Evolutionary conservation across 2,888 invertebrate species (phyloP).

Genomic region (Acrobasis consociella): DNA sequence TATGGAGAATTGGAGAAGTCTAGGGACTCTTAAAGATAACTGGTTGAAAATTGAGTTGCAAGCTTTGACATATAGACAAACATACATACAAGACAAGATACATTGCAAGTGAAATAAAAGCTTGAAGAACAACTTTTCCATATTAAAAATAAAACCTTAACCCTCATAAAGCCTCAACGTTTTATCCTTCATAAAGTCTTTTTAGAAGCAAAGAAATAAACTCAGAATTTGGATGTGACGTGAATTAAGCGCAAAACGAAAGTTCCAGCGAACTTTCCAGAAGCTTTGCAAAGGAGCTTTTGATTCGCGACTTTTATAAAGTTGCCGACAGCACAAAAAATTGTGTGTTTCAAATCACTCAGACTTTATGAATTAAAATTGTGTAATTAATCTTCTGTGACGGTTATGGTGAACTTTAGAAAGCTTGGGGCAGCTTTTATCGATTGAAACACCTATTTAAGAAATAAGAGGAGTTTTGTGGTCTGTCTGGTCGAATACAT

Average conservation of each 20-base stretch:
- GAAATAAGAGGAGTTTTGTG: neutral
- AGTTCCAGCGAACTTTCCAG: conserved; percentile 10
- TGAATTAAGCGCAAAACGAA: conserved; percentile 14
- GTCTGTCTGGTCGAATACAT: neutral
- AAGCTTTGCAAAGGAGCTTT: conserved; percentile 12
- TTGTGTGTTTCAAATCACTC: conserved; percentile 3
- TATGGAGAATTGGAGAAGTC: too few species aligned
- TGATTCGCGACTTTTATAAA: conserved; percentile 14
- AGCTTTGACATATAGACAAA: too few species aligned
- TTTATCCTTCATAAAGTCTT: neutral
- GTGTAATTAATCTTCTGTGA: conserved; percentile 15
- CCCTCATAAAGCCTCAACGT: neutral
- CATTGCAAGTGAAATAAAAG: too few species aligned
- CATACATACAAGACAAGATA: too few species aligned
- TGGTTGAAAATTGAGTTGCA: too few species aligned
- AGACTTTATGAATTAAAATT: conserved; percentile 7
- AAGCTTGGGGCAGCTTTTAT: neutral
- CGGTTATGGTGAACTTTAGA: neutral
- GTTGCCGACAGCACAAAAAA: conserved; percentile 3
- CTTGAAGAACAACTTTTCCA: too few species aligned
- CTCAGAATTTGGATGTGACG: conserved; percentile 14
- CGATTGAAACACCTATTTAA: neutral
- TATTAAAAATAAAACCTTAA: too few species aligned
- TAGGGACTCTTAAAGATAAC: too few species aligned
- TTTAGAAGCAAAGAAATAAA: conserved; percentile 7